Percentiles rank a stretch among this genome's conserved stretches.
Evolutionary conservation across 2,888 invertebrate genomes (phyloP).

Genomic region (Ennomos erosarius): DNA sequence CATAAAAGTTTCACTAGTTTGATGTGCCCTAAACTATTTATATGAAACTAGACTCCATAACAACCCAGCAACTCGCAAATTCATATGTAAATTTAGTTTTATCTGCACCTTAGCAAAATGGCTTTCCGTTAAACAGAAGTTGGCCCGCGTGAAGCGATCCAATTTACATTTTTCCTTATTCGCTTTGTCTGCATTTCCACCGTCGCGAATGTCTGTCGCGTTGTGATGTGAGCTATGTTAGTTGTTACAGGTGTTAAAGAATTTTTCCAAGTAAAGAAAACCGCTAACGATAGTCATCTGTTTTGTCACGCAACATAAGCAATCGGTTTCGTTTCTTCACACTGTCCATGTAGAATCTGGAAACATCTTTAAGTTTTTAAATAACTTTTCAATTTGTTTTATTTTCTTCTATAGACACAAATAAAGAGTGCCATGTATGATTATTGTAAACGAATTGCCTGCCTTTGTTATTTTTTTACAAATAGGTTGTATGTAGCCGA

Average conservation of each 20-base stretch:
- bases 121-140: constrained; percentile 37
- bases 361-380: too few species aligned
- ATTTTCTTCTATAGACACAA: too few species aligned
- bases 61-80: constrained; percentile 3
- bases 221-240: constrained; percentile 24
- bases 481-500: too few species aligned
- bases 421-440: too few species aligned
- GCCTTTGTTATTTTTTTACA: too few species aligned
- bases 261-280: constrained; percentile 35
- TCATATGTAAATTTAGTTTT: constrained; percentile 30
- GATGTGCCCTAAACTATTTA: too few species aligned
- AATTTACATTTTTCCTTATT: constrained; percentile 47
- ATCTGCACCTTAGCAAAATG: constrained; percentile 37
- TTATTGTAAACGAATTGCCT: too few species aligned
- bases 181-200: constrained; percentile 30
- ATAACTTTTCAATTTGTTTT: too few species aligned
- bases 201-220: constrained; percentile 25
- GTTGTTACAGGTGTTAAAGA: constrained; percentile 32
- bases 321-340: constrained; percentile 8
- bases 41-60: too few species aligned
- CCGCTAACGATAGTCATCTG: constrained; percentile 27
- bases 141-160: constrained; percentile 35
- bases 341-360: not conserved
- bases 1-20: too few species aligned
- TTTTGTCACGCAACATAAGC: constrained; percentile 29